Evolutionary conservation across 2,113 vertebrate species (phyloP), one percentile per base, ranked within the genome.

Genomic region (Gila orcuttii): DNA sequence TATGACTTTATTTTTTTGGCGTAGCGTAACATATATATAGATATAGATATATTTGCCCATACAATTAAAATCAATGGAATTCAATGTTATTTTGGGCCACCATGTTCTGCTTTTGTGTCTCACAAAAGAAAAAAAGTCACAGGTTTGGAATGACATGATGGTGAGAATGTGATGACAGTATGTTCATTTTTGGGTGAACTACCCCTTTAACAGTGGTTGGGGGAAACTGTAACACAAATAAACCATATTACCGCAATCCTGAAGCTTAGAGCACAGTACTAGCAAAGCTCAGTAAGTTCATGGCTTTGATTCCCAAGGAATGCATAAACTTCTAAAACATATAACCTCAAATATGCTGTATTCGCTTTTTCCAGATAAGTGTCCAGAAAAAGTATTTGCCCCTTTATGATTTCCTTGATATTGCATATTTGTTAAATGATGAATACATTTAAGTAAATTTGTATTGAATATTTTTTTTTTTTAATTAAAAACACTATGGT

Each of bases 161-260:
- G 47, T 3, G 50, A 77, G 25, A 33, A 77, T 33, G 25, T 69
- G 50, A 77, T 55, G 13, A 52, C 25, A 33, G 7, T 4, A 75
- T 50, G n/a, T 45, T 4, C 0, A 10, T 55, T 55, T 50, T 77
- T 77, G 31, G 28, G 28, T 2, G 25, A 77, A 77, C 50, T 77
- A 52, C 13, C 25, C 45, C 75, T 55, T 52, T 55, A 55, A 55
- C 17, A 33, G 17, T 50, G 75, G 4, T 33, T 77, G n/a, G 47
- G 42, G 75, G 25, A 50, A 77, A 77, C 52, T 77, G 75, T 31
- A 77, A 77, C 28, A 52, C 50, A 77, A 76, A 50, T 31, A 25
- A 55, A 1, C 1, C 13, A 21, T 31, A 33, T 77, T 23, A 55
- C 25, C 9, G 3, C 15, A 28, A 28, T 77, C 17, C 19, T 57